Percentiles rank a stretch among this genome's conserved stretches.
These are phyloP conservation scores for Actinia equina DNA, from an alignment of 64 coral and sea anemone genomes.

Conservation along the genomic window DNA sequence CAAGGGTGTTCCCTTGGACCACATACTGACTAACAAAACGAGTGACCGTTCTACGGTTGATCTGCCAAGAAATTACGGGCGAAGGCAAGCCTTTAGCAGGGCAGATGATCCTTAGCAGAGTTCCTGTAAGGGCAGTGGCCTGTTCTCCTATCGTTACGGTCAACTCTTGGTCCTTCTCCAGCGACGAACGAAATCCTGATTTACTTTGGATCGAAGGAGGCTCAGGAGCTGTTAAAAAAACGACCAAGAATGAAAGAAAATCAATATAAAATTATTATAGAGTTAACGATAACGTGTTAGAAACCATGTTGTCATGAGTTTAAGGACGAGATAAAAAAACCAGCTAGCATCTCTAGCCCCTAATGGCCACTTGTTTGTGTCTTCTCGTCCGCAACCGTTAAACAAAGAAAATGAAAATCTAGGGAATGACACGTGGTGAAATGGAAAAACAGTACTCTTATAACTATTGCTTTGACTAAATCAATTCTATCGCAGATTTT, in stretches of 20 bases:
- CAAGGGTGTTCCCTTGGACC: conserved; percentile 27
- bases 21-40: conserved; percentile 12
- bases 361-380: too few relatives aligned
- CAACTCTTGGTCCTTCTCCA: conserved; percentile 22
- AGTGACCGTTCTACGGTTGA: conserved; percentile 24
- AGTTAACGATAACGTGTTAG: too few relatives aligned
- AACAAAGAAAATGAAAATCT: too few relatives aligned
- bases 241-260: too few relatives aligned
- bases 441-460: too few relatives aligned
- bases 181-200: conserved; percentile 20
- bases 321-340: too few relatives aligned
- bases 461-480: not conserved
- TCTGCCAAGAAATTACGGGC: conserved; percentile 55
- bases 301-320: too few relatives aligned
- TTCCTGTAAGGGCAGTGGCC: conserved; percentile 49
- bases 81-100: conserved; percentile 53
- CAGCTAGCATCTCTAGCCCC: too few relatives aligned
- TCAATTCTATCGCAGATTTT: too few relatives aligned
- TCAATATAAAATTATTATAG: too few relatives aligned
- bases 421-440: too few relatives aligned
- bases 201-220: conserved; percentile 38
- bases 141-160: conserved; percentile 50
- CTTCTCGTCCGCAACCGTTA: too few relatives aligned
- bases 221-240: conserved; percentile 34
- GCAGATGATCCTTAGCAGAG: conserved; percentile 39